These are phyloP conservation scores for Aporophyla nigra DNA, from an alignment of 2,888 invertebrate genomes.

Conservation along the genomic window DNA sequence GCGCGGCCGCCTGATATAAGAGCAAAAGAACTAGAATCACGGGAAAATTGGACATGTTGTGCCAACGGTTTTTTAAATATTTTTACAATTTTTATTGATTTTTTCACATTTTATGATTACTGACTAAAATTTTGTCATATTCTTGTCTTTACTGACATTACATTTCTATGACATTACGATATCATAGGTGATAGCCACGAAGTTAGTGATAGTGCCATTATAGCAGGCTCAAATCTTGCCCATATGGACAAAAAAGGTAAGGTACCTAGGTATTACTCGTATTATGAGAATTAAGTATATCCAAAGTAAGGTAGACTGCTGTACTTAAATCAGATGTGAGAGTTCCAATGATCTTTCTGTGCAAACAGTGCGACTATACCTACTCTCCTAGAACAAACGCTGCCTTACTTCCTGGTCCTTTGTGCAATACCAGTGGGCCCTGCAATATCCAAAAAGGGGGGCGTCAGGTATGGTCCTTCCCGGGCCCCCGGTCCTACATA, in stretches of 20 bases:
- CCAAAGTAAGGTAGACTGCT: neutral
- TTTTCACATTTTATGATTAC: neutral
- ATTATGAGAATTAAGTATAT: neutral
- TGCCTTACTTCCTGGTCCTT: neutral
- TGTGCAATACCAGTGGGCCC: neutral
- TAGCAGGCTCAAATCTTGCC: no score
- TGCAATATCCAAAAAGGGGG: no score
- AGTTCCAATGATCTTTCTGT: neutral
- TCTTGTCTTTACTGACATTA: neutral
- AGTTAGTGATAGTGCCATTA: neutral
- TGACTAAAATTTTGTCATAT: neutral
- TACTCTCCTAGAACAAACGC: neutral
- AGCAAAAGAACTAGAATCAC: slow-evolving; percentile 56
- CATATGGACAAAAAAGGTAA: neutral
- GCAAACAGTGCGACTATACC: no score
- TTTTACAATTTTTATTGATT: slow-evolving; percentile 15
- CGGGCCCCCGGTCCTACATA: no score
- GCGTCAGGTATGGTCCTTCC: no score
- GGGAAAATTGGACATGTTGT: slow-evolving; percentile 48
- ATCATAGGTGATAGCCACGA: neutral
- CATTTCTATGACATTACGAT: slow-evolving; percentile 1
- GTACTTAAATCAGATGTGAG: neutral
- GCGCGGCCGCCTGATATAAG: slow-evolving; percentile 50
- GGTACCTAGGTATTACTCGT: no score
- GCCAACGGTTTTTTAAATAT: neutral